Evolutionary conservation across 2,113 vertebrate genomes (phyloP).

Genomic region (Cryptomyrus ogoouensis): DNA sequence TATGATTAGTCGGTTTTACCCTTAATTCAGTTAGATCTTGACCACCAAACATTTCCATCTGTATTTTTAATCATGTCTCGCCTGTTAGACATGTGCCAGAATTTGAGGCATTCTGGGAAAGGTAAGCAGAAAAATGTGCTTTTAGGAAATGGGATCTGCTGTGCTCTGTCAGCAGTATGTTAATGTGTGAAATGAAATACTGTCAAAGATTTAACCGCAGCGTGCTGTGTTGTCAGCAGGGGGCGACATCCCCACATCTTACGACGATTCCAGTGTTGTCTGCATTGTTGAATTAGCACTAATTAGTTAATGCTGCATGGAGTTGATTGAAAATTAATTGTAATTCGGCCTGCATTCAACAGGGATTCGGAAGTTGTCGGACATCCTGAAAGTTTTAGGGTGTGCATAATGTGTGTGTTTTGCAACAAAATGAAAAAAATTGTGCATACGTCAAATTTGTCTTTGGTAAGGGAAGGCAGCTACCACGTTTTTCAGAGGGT

Average conservation of each 20-base stretch:
- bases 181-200: neutral
- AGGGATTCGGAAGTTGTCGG: neutral
- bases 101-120: neutral
- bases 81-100: neutral
- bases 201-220: neutral
- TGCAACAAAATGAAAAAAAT: neutral
- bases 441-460: neutral
- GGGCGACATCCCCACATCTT: neutral
- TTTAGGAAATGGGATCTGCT: neutral
- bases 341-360: neutral
- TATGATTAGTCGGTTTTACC: neutral
- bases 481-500: neutral
- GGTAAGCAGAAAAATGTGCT: neutral
- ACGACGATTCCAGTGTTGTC: neutral
- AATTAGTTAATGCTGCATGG: neutral
- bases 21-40: neutral
- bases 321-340: neutral
- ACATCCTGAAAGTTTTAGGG: neutral
- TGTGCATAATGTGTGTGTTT: neutral
- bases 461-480: neutral
- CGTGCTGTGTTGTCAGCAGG: neutral
- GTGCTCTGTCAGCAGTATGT: neutral
- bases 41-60: neutral
- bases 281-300: neutral
- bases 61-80: neutral